phyloP scores from a whole-genome alignment of 2,888 invertebrate genomes.

The Dinocampus coccinellae region DNA sequence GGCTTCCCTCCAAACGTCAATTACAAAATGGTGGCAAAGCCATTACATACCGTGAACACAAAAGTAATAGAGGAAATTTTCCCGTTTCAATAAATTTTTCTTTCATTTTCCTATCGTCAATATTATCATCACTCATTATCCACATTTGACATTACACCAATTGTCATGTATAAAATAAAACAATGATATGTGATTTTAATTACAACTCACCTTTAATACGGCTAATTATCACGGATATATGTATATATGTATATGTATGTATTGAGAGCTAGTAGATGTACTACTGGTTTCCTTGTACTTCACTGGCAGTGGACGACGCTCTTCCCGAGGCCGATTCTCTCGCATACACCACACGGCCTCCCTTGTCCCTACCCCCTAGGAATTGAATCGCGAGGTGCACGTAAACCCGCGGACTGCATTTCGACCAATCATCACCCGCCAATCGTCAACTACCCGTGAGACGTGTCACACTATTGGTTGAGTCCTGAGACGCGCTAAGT shows the following conservation, averaged over 20 bases:
- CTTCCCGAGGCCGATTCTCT: conserved; percentile 43
- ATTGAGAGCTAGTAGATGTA: conserved; percentile 49
- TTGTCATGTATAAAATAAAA: background rate
- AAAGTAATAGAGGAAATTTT: conserved; percentile 40
- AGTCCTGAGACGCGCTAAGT: conserved; percentile 47
- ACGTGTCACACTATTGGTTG: conserved; percentile 50
- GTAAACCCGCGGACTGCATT: conserved; percentile 54
- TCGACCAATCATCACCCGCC: conserved; percentile 51
- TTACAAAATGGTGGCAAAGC: conserved; percentile 57
- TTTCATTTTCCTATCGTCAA: conserved; percentile 43
- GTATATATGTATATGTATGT: conserved; percentile 21
- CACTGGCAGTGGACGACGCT: conserved; percentile 64
- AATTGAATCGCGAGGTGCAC: conserved; percentile 49
- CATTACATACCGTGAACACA: conserved; percentile 43
- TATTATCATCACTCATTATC: background rate
- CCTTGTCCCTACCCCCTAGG: conserved; percentile 49
- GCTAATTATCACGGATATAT: conserved; percentile 38
- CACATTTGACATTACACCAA: background rate
- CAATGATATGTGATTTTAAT: background rate
- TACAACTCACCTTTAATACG: conserved; percentile 43
- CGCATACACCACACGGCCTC: conserved; percentile 44
- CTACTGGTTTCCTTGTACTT: conserved; percentile 60
- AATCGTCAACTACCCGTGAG: conserved; percentile 45
- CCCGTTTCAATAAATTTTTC: too few relatives aligned
- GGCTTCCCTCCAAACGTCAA: conserved; percentile 58